Base-by-base conservation (phyloP, 2,797 vertebrate species). In the Coracias cyanogaster region DNA sequence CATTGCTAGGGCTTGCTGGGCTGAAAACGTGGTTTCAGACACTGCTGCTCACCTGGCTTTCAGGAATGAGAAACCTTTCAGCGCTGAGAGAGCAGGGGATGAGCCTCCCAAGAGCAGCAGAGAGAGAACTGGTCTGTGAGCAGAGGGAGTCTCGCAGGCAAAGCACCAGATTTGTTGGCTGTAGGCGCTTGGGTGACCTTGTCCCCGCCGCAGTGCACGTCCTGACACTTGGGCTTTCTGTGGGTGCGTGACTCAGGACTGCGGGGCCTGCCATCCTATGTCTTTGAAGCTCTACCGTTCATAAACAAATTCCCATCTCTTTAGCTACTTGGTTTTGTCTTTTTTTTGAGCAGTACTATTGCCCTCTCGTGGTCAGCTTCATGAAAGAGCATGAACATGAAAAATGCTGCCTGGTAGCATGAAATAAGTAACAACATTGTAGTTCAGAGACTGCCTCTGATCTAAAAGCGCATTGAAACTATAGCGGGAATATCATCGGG, bases 311-410 rank as follows among this genome's bases (percentile, higher is more conserved):
- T 62, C 21, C 15, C 15, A 0, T n/a, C 60, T 39, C 21, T 65
- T 93, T 37, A n/a, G 13, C 24, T 20, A 1, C 16, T 58, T 26
- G 5, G 2, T 10, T 85, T 89, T 46, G 16, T 10, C 3, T 26
- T 31, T 31, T 46, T 43, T 18, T 41, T 33, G 24, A 81, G 79
- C 57, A 12, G 37, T 45, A 15, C 70, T 66, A 76, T 70, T 76
- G 90, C 94, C 96, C 96, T 97, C 93, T 73, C 9, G 66, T 93
- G 96, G 93, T 61, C 39, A 24, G 5, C 39, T 57, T n/a, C 8
- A 0, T 2, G 4, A 39, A 33, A 51, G 51, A 83, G n/a, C 6
- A 9, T 28, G 18, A 33, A 18, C 29, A 5, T 22, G 4, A 24
- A 49, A 71, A 51, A 31, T 4, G n/a, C 15, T 76, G 33, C 37